A percentile compares a stretch with the other conserved stretches of the same genome.
Conservation (phyloP, 2,113 vertebrate genomes). For the Xenopus laevis region DNA sequence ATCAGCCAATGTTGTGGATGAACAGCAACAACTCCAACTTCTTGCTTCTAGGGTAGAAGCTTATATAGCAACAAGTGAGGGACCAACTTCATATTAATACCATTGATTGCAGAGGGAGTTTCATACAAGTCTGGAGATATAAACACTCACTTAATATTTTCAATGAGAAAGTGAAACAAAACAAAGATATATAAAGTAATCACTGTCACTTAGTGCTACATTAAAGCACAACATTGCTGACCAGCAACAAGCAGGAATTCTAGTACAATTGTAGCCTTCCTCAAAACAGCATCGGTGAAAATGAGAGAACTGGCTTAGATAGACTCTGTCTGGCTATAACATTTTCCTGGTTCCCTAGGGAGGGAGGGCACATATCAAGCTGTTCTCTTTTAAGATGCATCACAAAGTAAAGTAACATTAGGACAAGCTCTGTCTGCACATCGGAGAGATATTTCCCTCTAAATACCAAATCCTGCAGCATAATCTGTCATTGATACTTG, state of each 20-base stretch:
- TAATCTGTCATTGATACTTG: slow-evolving; percentile 40
- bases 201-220: too few species aligned
- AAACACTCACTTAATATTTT: too few species aligned
- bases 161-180: too few species aligned
- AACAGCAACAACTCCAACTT: too few species aligned
- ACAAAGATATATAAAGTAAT: too few species aligned
- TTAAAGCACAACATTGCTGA: too few species aligned
- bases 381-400: slow-evolving; percentile 43
- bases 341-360: slow-evolving; percentile 30
- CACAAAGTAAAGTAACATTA: slow-evolving; percentile 45
- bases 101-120: too few species aligned
- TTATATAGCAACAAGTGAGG: too few species aligned
- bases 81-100: too few species aligned
- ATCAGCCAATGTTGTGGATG: too few species aligned
- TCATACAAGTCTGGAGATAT: too few species aligned
- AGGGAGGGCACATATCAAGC: slow-evolving; percentile 22
- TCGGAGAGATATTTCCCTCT: slow-evolving; percentile 40
- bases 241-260: neutral
- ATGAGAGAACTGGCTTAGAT: slow-evolving; percentile 7
- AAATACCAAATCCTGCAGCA: slow-evolving; percentile 37
- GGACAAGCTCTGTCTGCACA: slow-evolving; percentile 41
- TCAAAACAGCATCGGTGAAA: neutral
- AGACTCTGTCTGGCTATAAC: slow-evolving; percentile 32
- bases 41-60: too few species aligned
- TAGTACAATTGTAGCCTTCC: neutral